Base-by-base conservation (phyloP, 2,113 vertebrate genomes). In the Passer montanus region DNA sequence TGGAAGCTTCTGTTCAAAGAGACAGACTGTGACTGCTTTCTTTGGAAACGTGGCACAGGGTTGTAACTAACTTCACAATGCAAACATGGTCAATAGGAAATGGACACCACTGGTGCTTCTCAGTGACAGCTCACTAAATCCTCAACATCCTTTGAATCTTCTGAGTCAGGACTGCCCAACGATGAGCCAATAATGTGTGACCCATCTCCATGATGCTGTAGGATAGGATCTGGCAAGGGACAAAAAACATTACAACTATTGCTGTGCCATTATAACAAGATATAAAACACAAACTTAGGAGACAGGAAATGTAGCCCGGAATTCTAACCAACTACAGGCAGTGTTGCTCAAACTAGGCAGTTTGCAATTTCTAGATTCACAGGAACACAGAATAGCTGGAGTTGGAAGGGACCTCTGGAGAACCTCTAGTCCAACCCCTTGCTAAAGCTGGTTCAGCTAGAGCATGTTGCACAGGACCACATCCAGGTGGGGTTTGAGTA, bases 151-250 rank as follows among this genome's bases (percentile, higher is more conserved):
- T 98, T 98, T 49, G 98, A 98, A 68, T 98, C 98, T 93, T 98
- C 98, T 0, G 97, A 98, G 90, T 97, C 93, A 69, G 98, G 98
- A 86, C 98, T 98, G 87, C 97, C 95, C 95, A 98, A n/a, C 0
- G 98, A 97, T 30, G 98, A 98, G 86, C 97, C 97, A 92, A 98
- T 98, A 37, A 98, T 98, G 95, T 99, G 98, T 16, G 98, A 98
- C 53, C 98, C 98, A 68, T 98, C 98, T 84, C 96, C 98, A 53
- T 99, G 99, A 92, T 99, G 99, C 50, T 99, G 99, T 27, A 99
- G 96, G 97, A 99, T 99, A 33, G 99, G 99, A 98, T 99, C 99
- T 99, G 98, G 49, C 97, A 97, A 50, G 58, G 91, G 85, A 96
- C 16, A 68, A 2, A 77, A 66, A 31, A 44, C 53, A 49, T 85